Conservation (phyloP, 2,797 vertebrate species). For the Heliangelus exortis region DNA sequence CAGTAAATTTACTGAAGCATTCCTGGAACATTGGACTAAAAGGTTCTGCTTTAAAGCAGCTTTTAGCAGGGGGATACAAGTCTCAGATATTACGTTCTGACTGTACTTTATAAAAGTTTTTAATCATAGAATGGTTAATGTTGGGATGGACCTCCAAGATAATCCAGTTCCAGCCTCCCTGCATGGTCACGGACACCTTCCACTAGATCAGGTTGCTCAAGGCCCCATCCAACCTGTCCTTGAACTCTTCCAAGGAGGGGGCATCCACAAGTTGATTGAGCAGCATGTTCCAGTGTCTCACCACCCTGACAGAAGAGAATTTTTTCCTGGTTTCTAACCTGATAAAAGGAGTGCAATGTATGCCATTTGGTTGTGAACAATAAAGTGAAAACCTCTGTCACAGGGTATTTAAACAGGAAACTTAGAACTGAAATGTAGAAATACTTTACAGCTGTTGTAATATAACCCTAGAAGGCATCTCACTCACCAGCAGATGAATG, state of each 20-base stretch:
- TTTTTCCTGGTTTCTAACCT: background rate
- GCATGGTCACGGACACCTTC: too few relatives aligned
- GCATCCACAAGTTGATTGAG: too few relatives aligned
- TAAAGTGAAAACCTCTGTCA: background rate
- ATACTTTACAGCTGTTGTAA: background rate
- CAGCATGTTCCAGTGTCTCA: too few relatives aligned
- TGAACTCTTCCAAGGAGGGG: too few relatives aligned
- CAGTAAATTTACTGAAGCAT: background rate
- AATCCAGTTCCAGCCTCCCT: too few relatives aligned
- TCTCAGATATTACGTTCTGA: background rate
- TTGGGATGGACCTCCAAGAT: too few relatives aligned
- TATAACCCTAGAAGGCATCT: background rate
- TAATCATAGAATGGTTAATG: too few relatives aligned
- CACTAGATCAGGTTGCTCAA: too few relatives aligned
- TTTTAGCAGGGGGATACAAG: rapidly evolving
- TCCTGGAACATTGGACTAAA: background rate
- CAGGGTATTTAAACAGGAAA: background rate
- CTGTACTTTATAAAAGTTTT: background rate
- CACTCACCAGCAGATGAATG: background rate
- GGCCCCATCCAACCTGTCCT: too few relatives aligned
- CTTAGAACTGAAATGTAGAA: background rate
- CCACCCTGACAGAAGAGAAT: too few relatives aligned
- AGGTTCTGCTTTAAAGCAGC: background rate
- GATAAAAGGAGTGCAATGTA: background rate
- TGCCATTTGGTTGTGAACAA: background rate